Conservation (phyloP, 1,140 invertebrate genomes). For the Drosophila navojoa region DNA sequence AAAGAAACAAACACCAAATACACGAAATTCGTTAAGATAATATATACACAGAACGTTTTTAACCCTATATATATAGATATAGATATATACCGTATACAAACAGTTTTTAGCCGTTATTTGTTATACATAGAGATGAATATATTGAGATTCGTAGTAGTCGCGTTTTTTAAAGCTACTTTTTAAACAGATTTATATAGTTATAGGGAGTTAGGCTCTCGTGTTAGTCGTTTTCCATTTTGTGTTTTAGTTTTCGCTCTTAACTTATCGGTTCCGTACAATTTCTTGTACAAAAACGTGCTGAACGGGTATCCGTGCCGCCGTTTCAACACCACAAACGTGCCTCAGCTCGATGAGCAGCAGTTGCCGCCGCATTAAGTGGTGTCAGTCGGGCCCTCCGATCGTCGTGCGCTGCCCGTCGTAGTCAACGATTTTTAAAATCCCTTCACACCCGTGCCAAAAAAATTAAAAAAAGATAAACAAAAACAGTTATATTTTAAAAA, state of each 20-base stretch:
- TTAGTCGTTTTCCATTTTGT: conserved; percentile 58
- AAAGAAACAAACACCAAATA: conserved; percentile 27
- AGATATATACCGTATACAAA: conserved; percentile 48
- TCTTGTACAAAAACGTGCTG: conserved; percentile 72
- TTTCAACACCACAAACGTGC: conserved; percentile 81
- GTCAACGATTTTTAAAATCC: conserved; percentile 81
- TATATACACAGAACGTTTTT: conserved; percentile 51
- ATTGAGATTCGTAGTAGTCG: conserved; percentile 57
- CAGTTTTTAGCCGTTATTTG: conserved; percentile 68
- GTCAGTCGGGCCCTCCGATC: conserved; percentile 25
- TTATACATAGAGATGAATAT: conserved; percentile 37
- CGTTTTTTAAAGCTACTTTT: conserved; percentile 57
- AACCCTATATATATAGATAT: conserved; percentile 39
- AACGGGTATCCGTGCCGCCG: conserved; percentile 52
- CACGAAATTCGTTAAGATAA: conserved; percentile 57
- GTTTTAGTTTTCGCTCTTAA: conserved; percentile 28
- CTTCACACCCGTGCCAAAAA: conserved; percentile 54
- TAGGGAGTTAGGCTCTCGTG: conserved; percentile 25
- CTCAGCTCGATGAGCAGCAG: conserved; percentile 76
- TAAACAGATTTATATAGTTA: conserved; percentile 23
- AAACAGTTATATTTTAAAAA: conserved; percentile 20
- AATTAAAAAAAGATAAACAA: conserved; percentile 23
- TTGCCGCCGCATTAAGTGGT: conserved; percentile 26
- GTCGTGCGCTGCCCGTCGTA: conserved; percentile 66
- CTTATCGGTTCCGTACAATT: conserved; percentile 77